A percentile compares a stretch with the other conserved stretches of the same genome.
Conservation (phyloP, 2,797 vertebrate genomes). For the Fratercula arctica region DNA sequence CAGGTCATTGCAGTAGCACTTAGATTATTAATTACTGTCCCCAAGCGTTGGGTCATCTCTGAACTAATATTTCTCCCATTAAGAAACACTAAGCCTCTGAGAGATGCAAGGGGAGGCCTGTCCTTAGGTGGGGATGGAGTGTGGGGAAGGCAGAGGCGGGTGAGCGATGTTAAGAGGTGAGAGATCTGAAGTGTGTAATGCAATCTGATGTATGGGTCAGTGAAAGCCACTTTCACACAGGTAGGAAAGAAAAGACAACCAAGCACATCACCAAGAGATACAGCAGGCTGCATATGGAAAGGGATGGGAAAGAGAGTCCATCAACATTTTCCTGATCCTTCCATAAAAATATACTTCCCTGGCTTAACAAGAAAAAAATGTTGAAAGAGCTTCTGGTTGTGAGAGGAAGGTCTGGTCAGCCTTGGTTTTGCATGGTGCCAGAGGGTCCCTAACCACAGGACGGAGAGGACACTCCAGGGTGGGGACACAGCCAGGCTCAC, state of each 20-base stretch:
- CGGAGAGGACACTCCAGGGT: background rate
- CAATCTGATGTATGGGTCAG: background rate
- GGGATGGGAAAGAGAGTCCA: background rate
- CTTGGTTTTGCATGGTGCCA: background rate
- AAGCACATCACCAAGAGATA: background rate
- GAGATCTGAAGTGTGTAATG: background rate
- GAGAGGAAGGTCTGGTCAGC: background rate
- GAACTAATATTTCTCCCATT: background rate
- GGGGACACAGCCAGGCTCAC: background rate
- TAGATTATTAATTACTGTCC: background rate
- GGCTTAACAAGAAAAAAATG: background rate
- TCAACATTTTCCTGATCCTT: background rate
- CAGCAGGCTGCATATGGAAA: background rate
- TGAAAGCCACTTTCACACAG: constrained; percentile 7
- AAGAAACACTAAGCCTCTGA: background rate
- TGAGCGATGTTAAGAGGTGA: rapidly evolving
- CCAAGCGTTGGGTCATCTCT: background rate
- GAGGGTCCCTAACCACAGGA: background rate
- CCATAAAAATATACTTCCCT: background rate
- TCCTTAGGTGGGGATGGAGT: background rate
- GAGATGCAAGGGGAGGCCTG: background rate
- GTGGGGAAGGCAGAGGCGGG: background rate
- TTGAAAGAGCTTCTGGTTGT: background rate
- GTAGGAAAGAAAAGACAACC: background rate
- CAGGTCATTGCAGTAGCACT: background rate